Percentiles rank a stretch among this genome's conserved stretches.
These are phyloP conservation scores for Pluvianellus socialis DNA, from an alignment of 2,113 vertebrate species.

Conservation along the genomic window DNA sequence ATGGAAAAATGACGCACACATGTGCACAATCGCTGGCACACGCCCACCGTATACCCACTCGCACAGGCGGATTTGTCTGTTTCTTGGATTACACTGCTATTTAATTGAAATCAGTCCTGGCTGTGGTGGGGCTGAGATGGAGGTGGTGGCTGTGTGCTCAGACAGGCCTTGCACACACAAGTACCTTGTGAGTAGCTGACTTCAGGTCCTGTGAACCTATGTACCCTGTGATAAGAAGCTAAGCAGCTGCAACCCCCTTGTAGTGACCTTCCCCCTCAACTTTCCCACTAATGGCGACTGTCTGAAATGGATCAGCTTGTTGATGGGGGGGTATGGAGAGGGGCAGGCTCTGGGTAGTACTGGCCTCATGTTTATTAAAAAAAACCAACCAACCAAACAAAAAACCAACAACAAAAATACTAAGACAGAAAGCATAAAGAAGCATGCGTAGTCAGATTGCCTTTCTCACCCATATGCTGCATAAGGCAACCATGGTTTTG, in stretches of 20 bases:
- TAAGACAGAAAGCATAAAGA: neutral
- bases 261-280: neutral
- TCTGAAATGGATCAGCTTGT: neutral
- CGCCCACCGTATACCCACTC: rapidly evolving
- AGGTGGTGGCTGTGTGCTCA: neutral
- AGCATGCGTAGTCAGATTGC: neutral
- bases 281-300: neutral
- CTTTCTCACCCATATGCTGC: neutral
- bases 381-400: too few species aligned
- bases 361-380: neutral
- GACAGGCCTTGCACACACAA: rapidly evolving
- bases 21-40: rapidly evolving
- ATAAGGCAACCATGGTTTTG: neutral
- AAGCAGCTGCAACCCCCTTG: neutral
- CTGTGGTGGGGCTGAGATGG: neutral
- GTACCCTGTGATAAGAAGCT: neutral
- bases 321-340: neutral
- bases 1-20: rapidly evolving
- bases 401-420: too few species aligned
- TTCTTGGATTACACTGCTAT: neutral
- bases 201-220: neutral
- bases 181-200: neutral
- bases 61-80: neutral
- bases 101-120: neutral
- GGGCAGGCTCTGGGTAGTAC: neutral